Conservation (phyloP, 2,888 invertebrate species). For the Cryptocephalus primarius region DNA sequence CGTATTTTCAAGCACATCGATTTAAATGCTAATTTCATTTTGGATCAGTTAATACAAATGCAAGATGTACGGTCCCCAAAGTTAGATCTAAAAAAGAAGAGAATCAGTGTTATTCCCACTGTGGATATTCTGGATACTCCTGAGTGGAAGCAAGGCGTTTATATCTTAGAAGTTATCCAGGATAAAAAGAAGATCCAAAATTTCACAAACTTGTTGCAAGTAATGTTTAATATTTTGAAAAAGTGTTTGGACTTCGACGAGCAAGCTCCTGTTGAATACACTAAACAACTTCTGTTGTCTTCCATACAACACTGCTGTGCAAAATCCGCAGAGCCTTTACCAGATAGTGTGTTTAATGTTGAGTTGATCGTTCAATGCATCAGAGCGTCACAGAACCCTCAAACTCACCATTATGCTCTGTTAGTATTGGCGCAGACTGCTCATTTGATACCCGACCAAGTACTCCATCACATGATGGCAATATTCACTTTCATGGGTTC, state of each 20-base stretch:
- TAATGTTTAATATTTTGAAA: conserved; percentile 67
- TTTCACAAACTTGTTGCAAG: conserved; percentile 45
- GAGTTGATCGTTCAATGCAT: conserved; percentile 81
- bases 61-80: conserved; percentile 39
- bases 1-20: conserved; percentile 56
- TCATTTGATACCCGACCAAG: conserved; percentile 66
- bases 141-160: conserved; percentile 70
- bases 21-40: conserved; percentile 50
- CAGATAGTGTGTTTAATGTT: conserved; percentile 48
- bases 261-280: conserved; percentile 74
- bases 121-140: conserved; percentile 51
- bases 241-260: conserved; percentile 72
- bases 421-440: conserved; percentile 73
- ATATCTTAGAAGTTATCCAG: conserved; percentile 74
- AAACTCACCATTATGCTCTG: conserved; percentile 90
- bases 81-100: conserved; percentile 32
- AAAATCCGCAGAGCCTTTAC: conserved; percentile 45
- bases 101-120: conserved; percentile 41
- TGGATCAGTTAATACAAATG: conserved; percentile 50
- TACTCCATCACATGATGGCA: conserved; percentile 87
- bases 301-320: conserved; percentile 62
- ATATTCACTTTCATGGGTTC: conserved; percentile 98
- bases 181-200: conserved; percentile 69
- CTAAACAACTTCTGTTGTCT: conserved; percentile 76
- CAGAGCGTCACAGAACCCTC: conserved; percentile 82